Evolutionary conservation across 2,888 invertebrate species (phyloP).

Genomic region (Adelphocoris suturalis): DNA sequence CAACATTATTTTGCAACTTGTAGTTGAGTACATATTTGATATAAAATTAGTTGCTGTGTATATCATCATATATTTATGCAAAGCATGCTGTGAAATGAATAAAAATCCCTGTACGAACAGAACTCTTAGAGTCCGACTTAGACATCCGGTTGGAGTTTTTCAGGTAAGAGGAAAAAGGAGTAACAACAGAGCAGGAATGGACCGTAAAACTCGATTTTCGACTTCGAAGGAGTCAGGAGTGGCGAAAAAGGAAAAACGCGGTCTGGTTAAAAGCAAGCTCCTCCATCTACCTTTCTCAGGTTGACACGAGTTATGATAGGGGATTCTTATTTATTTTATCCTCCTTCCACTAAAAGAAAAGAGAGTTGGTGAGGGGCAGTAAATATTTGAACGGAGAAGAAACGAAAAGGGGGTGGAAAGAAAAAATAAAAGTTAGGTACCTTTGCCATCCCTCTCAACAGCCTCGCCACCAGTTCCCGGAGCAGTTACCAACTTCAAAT

Average conservation of each 20-base stretch:
- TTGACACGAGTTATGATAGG: constrained; percentile 62
- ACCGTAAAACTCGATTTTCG: constrained; percentile 58
- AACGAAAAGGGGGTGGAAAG: neutral
- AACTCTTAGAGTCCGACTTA: neutral
- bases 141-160: neutral
- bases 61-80: too few relatives aligned
- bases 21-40: too few relatives aligned
- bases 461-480: neutral
- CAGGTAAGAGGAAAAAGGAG: neutral
- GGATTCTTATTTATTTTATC: constrained; percentile 57
- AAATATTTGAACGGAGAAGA: constrained; percentile 45
- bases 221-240: constrained; percentile 9
- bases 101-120: too few relatives aligned
- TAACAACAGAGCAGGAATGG: constrained; percentile 43
- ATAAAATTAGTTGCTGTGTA: too few relatives aligned
- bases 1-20: too few relatives aligned
- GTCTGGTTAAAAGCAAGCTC: constrained; percentile 41
- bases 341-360: constrained; percentile 16
- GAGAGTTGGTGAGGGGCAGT: constrained; percentile 29
- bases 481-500: neutral
- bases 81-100: too few relatives aligned
- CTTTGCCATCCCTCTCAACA: neutral
- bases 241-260: constrained; percentile 3
- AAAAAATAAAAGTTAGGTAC: constrained; percentile 27
- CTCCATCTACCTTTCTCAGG: constrained; percentile 33